Evolutionary conservation across 2,888 invertebrate genomes (phyloP), one percentile per base, ranked within the genome.

Genomic region (Drosophila maculinotata): DNA sequence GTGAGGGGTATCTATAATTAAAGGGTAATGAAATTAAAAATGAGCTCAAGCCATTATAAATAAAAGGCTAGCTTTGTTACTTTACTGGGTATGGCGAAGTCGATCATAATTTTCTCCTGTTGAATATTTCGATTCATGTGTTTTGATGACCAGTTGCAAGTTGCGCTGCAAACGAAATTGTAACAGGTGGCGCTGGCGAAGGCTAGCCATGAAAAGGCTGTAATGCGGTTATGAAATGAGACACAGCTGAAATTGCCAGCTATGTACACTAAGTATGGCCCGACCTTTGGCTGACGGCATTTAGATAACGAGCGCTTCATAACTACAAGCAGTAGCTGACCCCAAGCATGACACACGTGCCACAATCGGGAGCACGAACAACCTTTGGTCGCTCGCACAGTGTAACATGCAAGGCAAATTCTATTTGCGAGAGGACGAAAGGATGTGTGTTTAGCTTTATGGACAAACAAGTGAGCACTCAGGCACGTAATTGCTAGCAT

Each of bases 221-320:
- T 47, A 47, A 48, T 47, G 35, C 15, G 45, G 49, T 68, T 68
- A 74, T 74, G 74, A 68, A 68, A 62, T 39, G 48, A 41, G 51
- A 44, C 69, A 14, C 52, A 53, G 47, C 51, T 47, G 51, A 17
- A 47, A 54, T 38, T 56, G 25, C 30, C 30, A 38, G 25, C 10
- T 8, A 38, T 30, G 23, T 33, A 65, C 47, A 39, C 36, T 14
- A 31, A 31, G 48, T 38, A 30, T 42, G 49, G 6, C 14, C 7
- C 44, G 47, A 60, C 62, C 60, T 54, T 59, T 62, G 60, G 45
- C 54, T 63, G 76, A 72, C 62, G 28, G 65, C 35, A 54, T 77
- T 76, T 52, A 58, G 67, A 73, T 75, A 69, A 66, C 58, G 56
- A 69, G 54, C 54, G 23, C 20, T 51, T 51, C 52, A 59, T 57